Evolutionary conservation across 1,140 invertebrate genomes (phyloP).

Genomic region (Maconellicoccus hirsutus): DNA sequence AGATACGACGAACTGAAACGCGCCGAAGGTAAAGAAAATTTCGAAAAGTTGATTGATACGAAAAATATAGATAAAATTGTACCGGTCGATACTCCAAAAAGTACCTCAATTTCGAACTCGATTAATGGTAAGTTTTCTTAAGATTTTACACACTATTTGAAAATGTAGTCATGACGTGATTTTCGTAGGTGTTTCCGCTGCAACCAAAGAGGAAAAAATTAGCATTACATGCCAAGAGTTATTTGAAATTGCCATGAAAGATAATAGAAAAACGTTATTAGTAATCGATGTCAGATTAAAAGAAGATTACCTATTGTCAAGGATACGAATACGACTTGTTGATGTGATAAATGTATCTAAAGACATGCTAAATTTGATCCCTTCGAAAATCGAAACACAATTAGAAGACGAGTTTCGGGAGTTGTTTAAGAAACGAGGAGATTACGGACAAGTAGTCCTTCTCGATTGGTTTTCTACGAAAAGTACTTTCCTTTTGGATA

Average conservation of each 20-base stretch:
- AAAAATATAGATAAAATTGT: no score
- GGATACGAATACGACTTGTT: background rate
- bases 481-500: background rate
- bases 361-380: background rate
- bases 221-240: background rate
- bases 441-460: background rate
- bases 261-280: background rate
- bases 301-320: background rate
- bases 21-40: no score
- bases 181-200: background rate
- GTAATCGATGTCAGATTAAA: constrained; percentile 3
- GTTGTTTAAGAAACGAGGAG: background rate
- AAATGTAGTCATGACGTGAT: background rate
- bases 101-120: no score
- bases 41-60: no score
- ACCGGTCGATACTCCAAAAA: no score
- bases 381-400: background rate
- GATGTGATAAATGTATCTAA: background rate
- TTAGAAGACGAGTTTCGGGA: background rate
- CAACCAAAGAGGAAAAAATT: background rate
- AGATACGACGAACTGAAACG: no score
- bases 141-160: no score
- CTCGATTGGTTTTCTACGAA: background rate
- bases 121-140: no score
- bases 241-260: background rate